Conservation (phyloP, 2,113 vertebrate genomes). For the Colossoma macropomum region DNA sequence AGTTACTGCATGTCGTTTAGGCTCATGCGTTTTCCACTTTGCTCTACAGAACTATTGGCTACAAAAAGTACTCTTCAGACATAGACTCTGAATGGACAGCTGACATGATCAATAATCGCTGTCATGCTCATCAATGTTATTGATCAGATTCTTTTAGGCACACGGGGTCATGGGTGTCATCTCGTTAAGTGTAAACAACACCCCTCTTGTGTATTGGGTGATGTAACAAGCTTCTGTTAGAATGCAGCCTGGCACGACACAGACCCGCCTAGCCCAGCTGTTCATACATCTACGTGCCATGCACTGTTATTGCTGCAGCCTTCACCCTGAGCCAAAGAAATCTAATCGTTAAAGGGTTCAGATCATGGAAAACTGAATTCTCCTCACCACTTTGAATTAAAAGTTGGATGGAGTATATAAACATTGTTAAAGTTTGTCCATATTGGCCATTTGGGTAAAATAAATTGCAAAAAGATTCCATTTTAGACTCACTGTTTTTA, state of each 20-base stretch:
- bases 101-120: constrained; percentile 37
- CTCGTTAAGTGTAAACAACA: constrained; percentile 11
- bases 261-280: constrained; percentile 8
- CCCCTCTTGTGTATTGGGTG: constrained; percentile 9
- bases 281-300: neutral
- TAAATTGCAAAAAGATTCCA: no score
- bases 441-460: no score
- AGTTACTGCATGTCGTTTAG: no score
- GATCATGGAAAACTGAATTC: no score
- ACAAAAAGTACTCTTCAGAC: neutral
- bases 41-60: neutral
- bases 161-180: constrained; percentile 26
- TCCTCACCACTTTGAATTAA: no score
- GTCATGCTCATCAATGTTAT: constrained; percentile 28
- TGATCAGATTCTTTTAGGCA: constrained; percentile 41
- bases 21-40: no score
- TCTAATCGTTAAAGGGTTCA: neutral
- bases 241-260: constrained; percentile 8
- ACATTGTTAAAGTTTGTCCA: no score
- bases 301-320: neutral
- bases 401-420: no score
- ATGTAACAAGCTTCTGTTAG: constrained; percentile 35
- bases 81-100: neutral
- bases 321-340: no score
- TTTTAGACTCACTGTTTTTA: no score